Evolutionary conservation across 2,113 vertebrate species (phyloP), one percentile per base, ranked within the genome.

Genomic region (Myodes glareolus): DNA sequence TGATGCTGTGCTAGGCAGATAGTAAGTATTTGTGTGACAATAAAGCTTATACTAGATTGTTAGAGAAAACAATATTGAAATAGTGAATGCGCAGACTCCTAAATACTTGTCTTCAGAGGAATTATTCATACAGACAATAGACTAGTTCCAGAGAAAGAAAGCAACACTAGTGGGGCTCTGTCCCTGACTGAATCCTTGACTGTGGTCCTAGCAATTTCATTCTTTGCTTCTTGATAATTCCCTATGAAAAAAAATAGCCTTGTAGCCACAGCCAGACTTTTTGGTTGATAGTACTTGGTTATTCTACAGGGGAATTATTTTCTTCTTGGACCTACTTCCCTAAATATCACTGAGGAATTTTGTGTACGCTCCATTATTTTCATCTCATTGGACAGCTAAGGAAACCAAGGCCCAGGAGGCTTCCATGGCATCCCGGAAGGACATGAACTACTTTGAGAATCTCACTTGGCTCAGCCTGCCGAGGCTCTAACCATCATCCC

Each of bases 191-290:
- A 33, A 88, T 68, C 50, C 25, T 92, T 92, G 89, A 36, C 77
- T 90, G 36, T 31, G 89, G 17, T 91, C 23, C 67, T 14, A 93
- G 52, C 39, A 90, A 25, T 77, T n/a, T 82, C n/a, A 47, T 68
- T 61, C 25, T 68, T 94, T 84, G 88, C 88, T 67, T 94, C 90
- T 87, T 88, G 76, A 87, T 93, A 91, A 81, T 89, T 97, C 91
- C 77, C 63, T 47, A 90, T 73, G 94, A 52, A 93, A 94, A 47
- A 47, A 87, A 89, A 82, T 42, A 70, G 68, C 61, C 76, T 86
- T 70, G 4, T 76, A 16, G 12, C 91, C 52, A 90, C 27, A 72
- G 68, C 55, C 90, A 96, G 55, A 16, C 58, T 92, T 96, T 91
- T 58, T 80, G 86, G 47, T 88, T 55, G 31, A 68, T 81, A 92